Evolutionary conservation across 2,113 vertebrate species (phyloP).

Genomic region (Thinocorus orbignyianus): DNA sequence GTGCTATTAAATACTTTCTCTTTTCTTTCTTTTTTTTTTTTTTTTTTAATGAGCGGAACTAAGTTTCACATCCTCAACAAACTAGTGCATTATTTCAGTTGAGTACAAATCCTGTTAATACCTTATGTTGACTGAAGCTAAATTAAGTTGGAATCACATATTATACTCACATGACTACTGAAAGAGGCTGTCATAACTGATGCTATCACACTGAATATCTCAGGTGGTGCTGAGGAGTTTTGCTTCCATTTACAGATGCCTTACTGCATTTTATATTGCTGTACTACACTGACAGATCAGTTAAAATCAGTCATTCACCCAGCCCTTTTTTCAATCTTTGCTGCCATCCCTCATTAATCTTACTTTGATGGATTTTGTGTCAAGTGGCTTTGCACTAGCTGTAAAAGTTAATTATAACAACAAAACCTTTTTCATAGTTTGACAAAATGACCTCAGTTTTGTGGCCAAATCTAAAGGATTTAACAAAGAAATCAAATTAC

Average conservation of each 20-base stretch:
- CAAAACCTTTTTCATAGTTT: not conserved
- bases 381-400: conserved; percentile 31
- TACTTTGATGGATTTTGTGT: conserved; percentile 52
- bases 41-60: not conserved
- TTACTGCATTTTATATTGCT: conserved; percentile 32
- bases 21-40: too few relatives aligned
- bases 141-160: conserved; percentile 16
- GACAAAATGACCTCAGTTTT: conserved; percentile 34
- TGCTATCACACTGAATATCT: conserved; percentile 32
- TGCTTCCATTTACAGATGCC: not conserved
- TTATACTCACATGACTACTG: not conserved
- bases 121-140: not conserved
- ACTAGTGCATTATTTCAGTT: not conserved
- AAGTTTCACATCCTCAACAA: not conserved
- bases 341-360: conserved; percentile 25
- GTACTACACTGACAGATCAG: conserved; percentile 4
- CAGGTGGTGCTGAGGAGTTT: conserved; percentile 19
- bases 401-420: conserved; percentile 54
- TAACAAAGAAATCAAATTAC: not conserved
- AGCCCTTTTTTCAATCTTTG: not conserved
- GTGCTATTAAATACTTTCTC: not conserved
- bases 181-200: conserved; percentile 46
- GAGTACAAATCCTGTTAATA: not conserved
- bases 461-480: not conserved
- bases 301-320: conserved; percentile 15